Evolutionary conservation across 2,888 invertebrate genomes (phyloP).

Genomic region (Standfussiana lucernea): DNA sequence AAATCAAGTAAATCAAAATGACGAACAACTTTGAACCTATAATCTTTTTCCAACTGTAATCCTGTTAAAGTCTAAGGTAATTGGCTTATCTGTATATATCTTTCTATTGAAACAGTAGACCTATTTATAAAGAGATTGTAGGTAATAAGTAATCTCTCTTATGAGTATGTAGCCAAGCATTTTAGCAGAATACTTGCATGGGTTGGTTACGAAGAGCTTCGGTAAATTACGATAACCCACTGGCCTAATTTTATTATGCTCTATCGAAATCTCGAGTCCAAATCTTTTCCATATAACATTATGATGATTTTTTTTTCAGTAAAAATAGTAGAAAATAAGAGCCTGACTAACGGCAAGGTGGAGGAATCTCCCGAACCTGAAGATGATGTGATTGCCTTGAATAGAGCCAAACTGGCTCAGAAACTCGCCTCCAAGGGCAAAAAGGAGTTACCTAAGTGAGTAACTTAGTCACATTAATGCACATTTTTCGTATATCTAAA

Average conservation of each 20-base stretch:
- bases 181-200: neutral
- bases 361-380: conserved; percentile 85
- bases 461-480: conserved; percentile 12
- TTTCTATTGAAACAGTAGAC: neutral
- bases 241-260: neutral
- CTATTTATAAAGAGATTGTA: neutral
- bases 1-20: neutral
- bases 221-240: neutral
- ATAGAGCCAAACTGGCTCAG: conserved; percentile 95
- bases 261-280: neutral
- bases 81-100: conserved; percentile 2
- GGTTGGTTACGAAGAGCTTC: neutral
- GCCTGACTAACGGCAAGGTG: conserved; percentile 84
- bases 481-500: neutral
- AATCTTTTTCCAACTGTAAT: conserved; percentile 9
- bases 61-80: neutral
- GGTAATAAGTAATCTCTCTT: neutral
- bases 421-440: conserved; percentile 92
- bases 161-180: too few species aligned
- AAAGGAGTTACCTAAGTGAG: conserved; percentile 91
- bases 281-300: neutral
- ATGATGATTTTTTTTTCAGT: conserved; percentile 78
- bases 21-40: neutral
- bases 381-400: conserved; percentile 93
- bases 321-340: conserved; percentile 90